Conservation (phyloP, 2,888 invertebrate species). For the Euplagia quadripunctaria region DNA sequence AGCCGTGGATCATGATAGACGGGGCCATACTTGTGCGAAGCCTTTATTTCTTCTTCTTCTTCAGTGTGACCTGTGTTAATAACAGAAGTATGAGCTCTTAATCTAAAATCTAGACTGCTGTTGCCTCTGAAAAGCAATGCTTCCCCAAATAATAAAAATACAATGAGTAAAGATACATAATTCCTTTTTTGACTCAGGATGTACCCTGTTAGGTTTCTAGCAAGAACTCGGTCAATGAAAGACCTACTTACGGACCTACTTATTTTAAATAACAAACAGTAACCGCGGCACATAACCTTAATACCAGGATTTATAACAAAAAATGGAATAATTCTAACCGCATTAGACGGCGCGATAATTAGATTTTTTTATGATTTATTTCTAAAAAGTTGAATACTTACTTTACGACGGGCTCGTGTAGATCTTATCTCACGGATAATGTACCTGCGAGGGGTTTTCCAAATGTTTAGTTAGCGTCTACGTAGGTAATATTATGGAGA, state of each 20-base stretch:
- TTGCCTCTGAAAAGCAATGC: too few relatives aligned
- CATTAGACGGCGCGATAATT: conserved; percentile 20
- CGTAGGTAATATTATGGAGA: conserved; percentile 11
- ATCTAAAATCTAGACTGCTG: too few relatives aligned
- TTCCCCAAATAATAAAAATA: too few relatives aligned
- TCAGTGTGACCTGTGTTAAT: too few relatives aligned
- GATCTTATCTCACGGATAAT: conserved; percentile 34
- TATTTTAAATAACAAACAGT: conserved; percentile 6
- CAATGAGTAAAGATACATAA: too few relatives aligned
- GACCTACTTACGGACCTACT: background rate
- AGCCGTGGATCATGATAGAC: too few relatives aligned
- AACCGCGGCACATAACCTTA: conserved; percentile 7
- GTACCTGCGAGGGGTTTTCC: conserved; percentile 45
- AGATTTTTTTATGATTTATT: conserved; percentile 36
- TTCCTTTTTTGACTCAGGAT: too few relatives aligned
- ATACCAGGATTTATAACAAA: conserved; percentile 36
- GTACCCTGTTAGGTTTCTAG: background rate
- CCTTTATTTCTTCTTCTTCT: too few relatives aligned
- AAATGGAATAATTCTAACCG: conserved; percentile 29
- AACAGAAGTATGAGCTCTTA: too few relatives aligned
- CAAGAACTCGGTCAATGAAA: background rate
- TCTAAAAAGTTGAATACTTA: conserved; percentile 29
- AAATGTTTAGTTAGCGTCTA: conserved; percentile 25
- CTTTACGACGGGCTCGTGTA: conserved; percentile 27
- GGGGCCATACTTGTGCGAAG: too few relatives aligned